phyloP scores from a whole-genome alignment of 1,140 invertebrate species.

The Coenobita brevimanus region DNA sequence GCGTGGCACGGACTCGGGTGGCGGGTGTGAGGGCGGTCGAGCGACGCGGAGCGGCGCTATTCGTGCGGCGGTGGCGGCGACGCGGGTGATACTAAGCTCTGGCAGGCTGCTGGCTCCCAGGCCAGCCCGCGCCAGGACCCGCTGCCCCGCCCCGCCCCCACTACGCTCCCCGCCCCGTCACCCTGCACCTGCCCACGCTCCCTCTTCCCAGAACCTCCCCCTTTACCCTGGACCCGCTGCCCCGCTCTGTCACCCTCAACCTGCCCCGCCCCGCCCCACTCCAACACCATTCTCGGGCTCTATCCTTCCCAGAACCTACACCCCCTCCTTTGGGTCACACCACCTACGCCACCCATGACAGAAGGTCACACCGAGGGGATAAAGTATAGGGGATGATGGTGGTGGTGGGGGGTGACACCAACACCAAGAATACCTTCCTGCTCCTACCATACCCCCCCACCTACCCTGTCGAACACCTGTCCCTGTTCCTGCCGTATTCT shows the following conservation, averaged over 20 bases:
- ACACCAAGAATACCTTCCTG: no score
- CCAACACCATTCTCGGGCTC: not conserved
- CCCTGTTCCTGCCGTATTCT: no score
- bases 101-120: not conserved
- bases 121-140: constrained; percentile 11
- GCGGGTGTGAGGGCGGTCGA: constrained; percentile 59
- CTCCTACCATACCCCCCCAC: no score
- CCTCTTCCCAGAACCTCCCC: constrained; percentile 54
- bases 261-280: not conserved
- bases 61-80: constrained; percentile 35
- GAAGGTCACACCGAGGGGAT: no score
- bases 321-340: no score
- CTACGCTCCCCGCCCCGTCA: not conserved
- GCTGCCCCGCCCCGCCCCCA: constrained; percentile 11
- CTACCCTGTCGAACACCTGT: no score
- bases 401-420: no score
- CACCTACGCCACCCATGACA: no score
- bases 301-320: no score
- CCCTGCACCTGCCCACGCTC: constrained; percentile 52
- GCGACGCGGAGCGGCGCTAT: constrained; percentile 36
- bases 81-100: constrained; percentile 51
- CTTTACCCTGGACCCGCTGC: not conserved
- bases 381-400: no score
- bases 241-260: not conserved
- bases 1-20: constrained; percentile 41